Conservation (phyloP, 2,888 invertebrate genomes). For the Lordiphosa fenestrarum region DNA sequence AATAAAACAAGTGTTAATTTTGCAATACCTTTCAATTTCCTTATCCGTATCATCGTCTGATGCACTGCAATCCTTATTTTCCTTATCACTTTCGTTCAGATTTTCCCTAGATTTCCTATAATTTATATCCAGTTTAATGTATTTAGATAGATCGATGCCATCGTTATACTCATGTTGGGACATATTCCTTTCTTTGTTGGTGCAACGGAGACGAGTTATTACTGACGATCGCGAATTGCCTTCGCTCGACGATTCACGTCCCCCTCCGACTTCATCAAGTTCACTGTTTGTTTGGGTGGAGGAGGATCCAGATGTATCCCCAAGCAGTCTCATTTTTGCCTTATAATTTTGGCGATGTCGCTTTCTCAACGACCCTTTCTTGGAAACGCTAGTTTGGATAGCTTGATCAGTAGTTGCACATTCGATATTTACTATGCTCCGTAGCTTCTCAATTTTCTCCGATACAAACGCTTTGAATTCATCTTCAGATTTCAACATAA, state of each 20-base stretch:
- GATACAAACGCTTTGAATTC: constrained; percentile 54
- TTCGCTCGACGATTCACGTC: not conserved
- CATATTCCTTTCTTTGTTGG: constrained; percentile 2
- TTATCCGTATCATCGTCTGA: constrained; percentile 69
- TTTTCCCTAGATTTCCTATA: constrained; percentile 39
- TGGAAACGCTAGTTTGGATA: constrained; percentile 42
- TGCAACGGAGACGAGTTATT: not conserved
- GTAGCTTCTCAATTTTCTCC: constrained; percentile 49
- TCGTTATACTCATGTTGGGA: constrained; percentile 54
- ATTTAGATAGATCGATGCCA: constrained; percentile 63
- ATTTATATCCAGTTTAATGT: constrained; percentile 63
- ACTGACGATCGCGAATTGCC: not conserved
- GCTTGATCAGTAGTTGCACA: constrained; percentile 24
- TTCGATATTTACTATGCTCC: constrained; percentile 26
- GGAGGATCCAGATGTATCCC: constrained; percentile 50
- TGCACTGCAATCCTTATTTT: constrained; percentile 20
- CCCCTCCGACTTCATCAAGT: not conserved
- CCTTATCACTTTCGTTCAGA: constrained; percentile 62
- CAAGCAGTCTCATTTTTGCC: constrained; percentile 50
- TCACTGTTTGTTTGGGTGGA: not conserved
- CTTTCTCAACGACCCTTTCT: constrained; percentile 37
- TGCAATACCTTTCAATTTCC: constrained; percentile 73
- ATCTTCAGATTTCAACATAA: constrained; percentile 33
- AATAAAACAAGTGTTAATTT: too few species aligned
- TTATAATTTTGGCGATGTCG: constrained; percentile 52